Evolutionary conservation across 2,113 vertebrate genomes (phyloP).

Genomic region (Rhinopithecus roxellana): DNA sequence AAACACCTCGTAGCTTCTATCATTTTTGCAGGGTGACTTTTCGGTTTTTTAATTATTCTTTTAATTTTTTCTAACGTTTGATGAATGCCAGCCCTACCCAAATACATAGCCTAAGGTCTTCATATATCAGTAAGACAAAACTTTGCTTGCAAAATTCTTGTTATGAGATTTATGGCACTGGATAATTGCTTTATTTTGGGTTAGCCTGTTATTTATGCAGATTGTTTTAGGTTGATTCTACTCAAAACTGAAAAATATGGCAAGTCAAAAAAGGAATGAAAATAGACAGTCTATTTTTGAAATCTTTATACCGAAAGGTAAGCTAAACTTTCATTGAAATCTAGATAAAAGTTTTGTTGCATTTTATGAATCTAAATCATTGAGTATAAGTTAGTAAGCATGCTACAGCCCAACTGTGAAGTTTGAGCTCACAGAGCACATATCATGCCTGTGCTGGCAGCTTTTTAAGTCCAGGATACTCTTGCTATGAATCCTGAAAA

Average conservation of each 20-base stretch:
- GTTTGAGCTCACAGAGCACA: neutral
- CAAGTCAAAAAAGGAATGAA: neutral
- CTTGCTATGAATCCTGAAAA: neutral
- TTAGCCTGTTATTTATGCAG: neutral
- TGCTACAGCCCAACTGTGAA: no score
- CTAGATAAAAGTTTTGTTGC: neutral
- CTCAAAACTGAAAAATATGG: neutral
- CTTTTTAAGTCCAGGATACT: neutral
- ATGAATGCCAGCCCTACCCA: neutral
- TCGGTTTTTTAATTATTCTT: neutral
- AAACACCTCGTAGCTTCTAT: neutral
- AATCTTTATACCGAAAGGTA: neutral
- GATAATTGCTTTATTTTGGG: constrained; percentile 19
- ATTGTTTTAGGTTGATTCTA: neutral
- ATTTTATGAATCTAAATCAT: neutral
- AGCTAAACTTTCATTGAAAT: neutral
- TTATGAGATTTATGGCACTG: neutral
- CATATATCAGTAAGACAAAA: constrained; percentile 16
- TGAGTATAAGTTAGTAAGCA: neutral
- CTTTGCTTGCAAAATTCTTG: neutral
- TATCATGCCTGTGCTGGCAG: neutral
- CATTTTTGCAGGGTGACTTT: neutral
- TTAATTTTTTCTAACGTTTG: neutral
- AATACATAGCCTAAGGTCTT: neutral
- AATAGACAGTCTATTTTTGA: neutral